Percentiles rank a stretch among this genome's conserved stretches.
phyloP scores from a whole-genome alignment of 2,888 invertebrate species.

The Helleia helle region DNA sequence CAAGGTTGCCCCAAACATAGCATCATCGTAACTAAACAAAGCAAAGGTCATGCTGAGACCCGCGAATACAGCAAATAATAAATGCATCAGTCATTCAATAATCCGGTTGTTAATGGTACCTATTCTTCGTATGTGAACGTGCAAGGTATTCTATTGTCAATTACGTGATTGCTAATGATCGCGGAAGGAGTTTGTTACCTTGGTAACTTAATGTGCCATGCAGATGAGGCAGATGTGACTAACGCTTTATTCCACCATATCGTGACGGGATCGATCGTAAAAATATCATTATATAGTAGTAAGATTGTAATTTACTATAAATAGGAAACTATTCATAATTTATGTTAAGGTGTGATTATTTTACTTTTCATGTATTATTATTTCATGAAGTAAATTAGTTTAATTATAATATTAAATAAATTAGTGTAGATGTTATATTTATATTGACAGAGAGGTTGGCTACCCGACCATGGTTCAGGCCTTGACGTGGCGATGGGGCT shows the following conservation, averaged over 20 bases:
- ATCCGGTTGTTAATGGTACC: not conserved
- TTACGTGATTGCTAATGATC: slow-evolving; percentile 17
- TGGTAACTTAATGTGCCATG: slow-evolving; percentile 18
- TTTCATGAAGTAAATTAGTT: too few relatives aligned
- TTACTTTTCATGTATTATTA: too few relatives aligned
- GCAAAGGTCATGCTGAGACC: slow-evolving; percentile 37
- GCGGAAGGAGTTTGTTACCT: slow-evolving; percentile 21
- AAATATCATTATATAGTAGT: not conserved
- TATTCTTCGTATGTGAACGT: slow-evolving; percentile 9
- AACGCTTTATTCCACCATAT: not conserved
- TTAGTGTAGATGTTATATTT: too few relatives aligned
- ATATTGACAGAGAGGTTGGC: too few relatives aligned
- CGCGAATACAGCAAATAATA: slow-evolving; percentile 19
- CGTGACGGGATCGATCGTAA: slow-evolving; percentile 1
- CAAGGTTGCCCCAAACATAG: slow-evolving; percentile 49
- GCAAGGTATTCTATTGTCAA: slow-evolving; percentile 17
- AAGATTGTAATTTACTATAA: too few relatives aligned
- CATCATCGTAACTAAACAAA: slow-evolving; percentile 22
- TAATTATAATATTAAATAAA: too few relatives aligned
- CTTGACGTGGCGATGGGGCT: too few relatives aligned
- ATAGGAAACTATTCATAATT: too few relatives aligned
- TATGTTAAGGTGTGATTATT: too few relatives aligned
- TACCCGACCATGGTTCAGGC: too few relatives aligned
- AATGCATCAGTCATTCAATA: not conserved
- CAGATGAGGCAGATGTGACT: slow-evolving; percentile 10